Percentiles rank a stretch among this genome's conserved stretches.
Conservation (phyloP, 2,797 vertebrate species). For the Falco rusticolus region DNA sequence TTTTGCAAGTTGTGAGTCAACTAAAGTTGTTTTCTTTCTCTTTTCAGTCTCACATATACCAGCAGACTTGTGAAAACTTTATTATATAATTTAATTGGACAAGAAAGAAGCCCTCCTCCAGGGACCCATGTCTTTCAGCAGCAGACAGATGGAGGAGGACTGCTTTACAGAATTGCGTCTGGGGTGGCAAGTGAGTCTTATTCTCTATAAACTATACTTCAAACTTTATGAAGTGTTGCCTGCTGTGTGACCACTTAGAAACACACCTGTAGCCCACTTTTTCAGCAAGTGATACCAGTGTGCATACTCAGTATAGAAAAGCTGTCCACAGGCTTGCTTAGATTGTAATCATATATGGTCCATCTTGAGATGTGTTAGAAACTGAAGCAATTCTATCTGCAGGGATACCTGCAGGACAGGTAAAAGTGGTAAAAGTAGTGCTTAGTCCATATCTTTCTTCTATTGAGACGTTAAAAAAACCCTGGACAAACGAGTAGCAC, state of each 20-base stretch:
- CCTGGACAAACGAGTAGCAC: not conserved
- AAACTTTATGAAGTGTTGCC: not conserved
- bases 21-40: not conserved
- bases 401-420: not conserved
- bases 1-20: not conserved
- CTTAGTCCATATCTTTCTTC: not conserved
- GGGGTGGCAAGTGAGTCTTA: conserved; percentile 94
- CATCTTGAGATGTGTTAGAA: not conserved
- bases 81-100: conserved; percentile 97
- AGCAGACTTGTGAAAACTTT: conserved; percentile 97
- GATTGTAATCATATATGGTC: not conserved
- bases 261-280: not conserved
- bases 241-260: not conserved
- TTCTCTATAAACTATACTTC: not conserved
- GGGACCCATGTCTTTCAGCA: conserved; percentile 87
- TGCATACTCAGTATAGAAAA: not conserved
- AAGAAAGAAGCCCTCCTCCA: conserved; percentile 93
- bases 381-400: not conserved
- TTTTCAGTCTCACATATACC: conserved; percentile 87
- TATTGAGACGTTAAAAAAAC: not conserved
- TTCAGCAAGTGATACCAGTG: not conserved
- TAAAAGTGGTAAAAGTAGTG: not conserved
- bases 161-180: conserved; percentile 94
- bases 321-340: not conserved
- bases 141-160: conserved; percentile 85